Conservation (phyloP, 2,113 vertebrate species). For the Pteronura brasiliensis region DNA sequence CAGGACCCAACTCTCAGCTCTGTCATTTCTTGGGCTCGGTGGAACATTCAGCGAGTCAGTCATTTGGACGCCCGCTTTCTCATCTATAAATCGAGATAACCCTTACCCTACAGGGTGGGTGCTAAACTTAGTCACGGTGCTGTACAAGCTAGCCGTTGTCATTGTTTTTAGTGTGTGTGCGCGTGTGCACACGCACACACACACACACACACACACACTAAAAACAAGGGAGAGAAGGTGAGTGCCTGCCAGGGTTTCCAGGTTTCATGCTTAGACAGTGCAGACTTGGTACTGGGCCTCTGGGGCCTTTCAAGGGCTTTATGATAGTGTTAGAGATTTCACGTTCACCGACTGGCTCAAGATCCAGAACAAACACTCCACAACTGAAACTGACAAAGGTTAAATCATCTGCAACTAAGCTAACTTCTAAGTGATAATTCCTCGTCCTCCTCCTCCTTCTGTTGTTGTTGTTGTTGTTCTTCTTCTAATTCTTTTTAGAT, state of each 20-base stretch:
- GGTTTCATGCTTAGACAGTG: neutral
- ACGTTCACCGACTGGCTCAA: neutral
- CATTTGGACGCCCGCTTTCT: neutral
- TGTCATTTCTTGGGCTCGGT: neutral
- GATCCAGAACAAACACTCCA: neutral
- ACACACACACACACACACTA: neutral
- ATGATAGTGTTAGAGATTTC: neutral
- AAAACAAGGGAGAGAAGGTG: neutral
- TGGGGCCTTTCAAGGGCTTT: neutral
- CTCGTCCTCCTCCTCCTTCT: neutral
- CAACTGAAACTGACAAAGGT: neutral
- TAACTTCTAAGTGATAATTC: neutral
- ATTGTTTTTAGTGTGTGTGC: neutral
- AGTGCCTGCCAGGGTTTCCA: rapidly evolving
- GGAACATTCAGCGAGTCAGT: neutral
- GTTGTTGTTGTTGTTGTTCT: too few relatives aligned
- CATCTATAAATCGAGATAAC: neutral
- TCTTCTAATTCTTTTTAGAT: neutral
- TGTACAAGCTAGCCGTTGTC: neutral
- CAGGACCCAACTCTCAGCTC: neutral
- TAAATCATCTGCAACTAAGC: neutral
- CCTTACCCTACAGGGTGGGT: neutral
- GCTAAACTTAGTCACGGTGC: neutral
- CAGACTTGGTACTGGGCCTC: neutral
- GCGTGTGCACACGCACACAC: neutral